Evolutionary conservation across 2,888 invertebrate genomes (phyloP).

Genomic region (Nephrotoma flavescens): DNA sequence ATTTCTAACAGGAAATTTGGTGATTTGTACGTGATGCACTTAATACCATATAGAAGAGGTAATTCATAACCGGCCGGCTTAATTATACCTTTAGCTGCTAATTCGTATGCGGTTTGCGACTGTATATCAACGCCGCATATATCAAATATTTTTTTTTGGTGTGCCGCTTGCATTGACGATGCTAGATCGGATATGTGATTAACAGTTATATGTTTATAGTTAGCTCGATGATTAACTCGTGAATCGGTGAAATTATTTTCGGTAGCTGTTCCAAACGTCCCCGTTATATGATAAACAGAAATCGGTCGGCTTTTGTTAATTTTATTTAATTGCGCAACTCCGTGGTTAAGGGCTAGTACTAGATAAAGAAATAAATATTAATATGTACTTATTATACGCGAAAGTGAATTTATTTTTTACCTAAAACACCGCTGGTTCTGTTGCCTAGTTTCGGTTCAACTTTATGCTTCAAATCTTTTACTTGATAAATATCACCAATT

Average conservation of each 20-base stretch:
- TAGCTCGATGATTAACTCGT: constrained; percentile 51
- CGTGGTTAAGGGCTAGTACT: constrained; percentile 62
- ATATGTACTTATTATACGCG: neutral
- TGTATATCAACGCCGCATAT: constrained; percentile 65
- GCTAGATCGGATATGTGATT: constrained; percentile 57
- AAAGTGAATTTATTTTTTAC: constrained; percentile 32
- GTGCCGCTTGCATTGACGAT: constrained; percentile 67
- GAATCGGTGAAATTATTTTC: constrained; percentile 58
- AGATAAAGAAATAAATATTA: constrained; percentile 17
- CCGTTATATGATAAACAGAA: constrained; percentile 58
- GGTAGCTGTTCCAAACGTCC: constrained; percentile 60
- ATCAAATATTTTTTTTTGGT: constrained; percentile 74
- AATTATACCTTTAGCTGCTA: constrained; percentile 69
- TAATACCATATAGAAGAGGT: constrained; percentile 74
- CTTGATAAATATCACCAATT: constrained; percentile 59
- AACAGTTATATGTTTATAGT: constrained; percentile 53
- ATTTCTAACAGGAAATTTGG: constrained; percentile 83
- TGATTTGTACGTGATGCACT: constrained; percentile 62
- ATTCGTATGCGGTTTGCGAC: constrained; percentile 78
- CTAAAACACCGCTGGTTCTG: constrained; percentile 57
- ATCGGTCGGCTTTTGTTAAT: constrained; percentile 47
- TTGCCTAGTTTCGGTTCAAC: constrained; percentile 44
- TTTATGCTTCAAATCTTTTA: constrained; percentile 46
- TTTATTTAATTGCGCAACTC: constrained; percentile 38
- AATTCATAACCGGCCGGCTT: constrained; percentile 53